Base-by-base conservation (phyloP, 2,797 vertebrate species). In the Nyctalus aviator region DNA sequence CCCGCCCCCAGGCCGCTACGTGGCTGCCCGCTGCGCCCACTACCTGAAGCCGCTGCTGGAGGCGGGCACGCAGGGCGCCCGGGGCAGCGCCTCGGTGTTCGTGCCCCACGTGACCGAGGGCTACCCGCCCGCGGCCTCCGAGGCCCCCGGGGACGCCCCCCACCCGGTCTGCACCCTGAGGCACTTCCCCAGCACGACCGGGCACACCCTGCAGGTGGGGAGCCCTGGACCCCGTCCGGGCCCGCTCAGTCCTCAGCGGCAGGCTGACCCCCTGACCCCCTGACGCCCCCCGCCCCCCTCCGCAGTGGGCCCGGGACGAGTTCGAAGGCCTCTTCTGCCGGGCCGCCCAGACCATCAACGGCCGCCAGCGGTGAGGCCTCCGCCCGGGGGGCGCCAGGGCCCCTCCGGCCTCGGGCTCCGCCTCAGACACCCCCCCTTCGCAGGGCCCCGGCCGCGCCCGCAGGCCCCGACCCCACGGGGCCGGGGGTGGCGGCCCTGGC, bases 181-280 rank as follows among this genome's bases (percentile, higher is more conserved):
- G 92, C 96, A 98, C 98, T 99, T 99, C 89, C 99, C 99, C 66
- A 97, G 97, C 94, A 98, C 98, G 77, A 99, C 98, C 12, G 98
- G 99, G 97, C 99, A 99, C 97, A 99, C 99, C 0, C 95, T 99
- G 66, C 99, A 99, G 99, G 99, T 99, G 93, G 98, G 99, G 99
- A 96, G 95, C 57, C 50, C 48, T 1, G 8, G 3, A 13, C 46
- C 46, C 46, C 46, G 46, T 14, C 46, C 46, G 10, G n/a, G n/a
- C n/a, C n/a, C n/a, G 12, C 46, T 46, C 46, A 13, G 46, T 46
- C 46, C 46, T 12, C 46, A 59, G 41, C 17, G 66, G 10, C 25
- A 68, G 30, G 32, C 30, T 41, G 5, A 15, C 88, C 46, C 9
- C 73, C 44, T 64, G 68, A 88, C n/a, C 41, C 68, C n/a, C 25